Conservation (phyloP, 2,888 invertebrate genomes). For the Rotaria sp. region DNA sequence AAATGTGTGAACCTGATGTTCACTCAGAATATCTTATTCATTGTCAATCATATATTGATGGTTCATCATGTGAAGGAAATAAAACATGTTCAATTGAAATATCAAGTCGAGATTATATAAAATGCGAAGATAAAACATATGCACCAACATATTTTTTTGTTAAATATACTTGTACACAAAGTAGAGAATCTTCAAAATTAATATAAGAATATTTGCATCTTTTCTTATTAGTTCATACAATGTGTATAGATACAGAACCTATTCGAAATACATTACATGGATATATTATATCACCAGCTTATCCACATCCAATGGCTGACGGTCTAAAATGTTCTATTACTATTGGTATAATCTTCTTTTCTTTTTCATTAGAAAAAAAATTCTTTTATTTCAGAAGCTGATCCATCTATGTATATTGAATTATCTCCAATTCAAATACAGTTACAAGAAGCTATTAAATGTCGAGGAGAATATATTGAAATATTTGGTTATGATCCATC, state of each 20-base stretch:
- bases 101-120: background rate
- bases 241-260: background rate
- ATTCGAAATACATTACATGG: constrained; percentile 25
- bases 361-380: background rate
- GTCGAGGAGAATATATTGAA: background rate
- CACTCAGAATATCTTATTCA: background rate
- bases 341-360: background rate
- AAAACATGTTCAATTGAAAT: background rate
- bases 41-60: background rate
- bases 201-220: background rate
- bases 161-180: constrained; percentile 25
- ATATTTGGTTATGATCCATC: background rate
- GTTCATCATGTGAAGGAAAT: constrained; percentile 12
- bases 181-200: background rate
- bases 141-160: constrained; percentile 13
- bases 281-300: constrained; percentile 1
- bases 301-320: constrained; percentile 26
- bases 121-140: background rate
- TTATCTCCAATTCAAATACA: constrained; percentile 6
- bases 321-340: constrained; percentile 2
- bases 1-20: background rate
- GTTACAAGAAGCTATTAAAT: background rate
- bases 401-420: constrained; percentile 22
- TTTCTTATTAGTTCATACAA: constrained; percentile 8
- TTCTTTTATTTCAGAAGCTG: background rate